phyloP scores from a whole-genome alignment of 2,113 vertebrate genomes.

The Lagopus leucura region DNA sequence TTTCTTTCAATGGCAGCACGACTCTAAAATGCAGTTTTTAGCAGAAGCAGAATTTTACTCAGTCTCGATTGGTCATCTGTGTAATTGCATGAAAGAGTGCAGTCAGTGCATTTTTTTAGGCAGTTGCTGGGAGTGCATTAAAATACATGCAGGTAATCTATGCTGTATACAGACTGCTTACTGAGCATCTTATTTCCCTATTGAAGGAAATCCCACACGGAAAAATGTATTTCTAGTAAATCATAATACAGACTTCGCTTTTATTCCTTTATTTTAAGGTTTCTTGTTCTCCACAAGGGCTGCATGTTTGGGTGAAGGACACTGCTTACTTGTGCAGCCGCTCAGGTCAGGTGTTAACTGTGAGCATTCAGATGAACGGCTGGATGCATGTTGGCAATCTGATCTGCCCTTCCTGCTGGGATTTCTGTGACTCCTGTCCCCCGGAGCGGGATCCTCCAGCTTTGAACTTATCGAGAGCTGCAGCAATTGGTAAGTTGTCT shows the following conservation, averaged over 20 bases:
- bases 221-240: neutral
- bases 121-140: neutral
- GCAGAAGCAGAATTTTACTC: neutral
- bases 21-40: neutral
- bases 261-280: constrained; percentile 75
- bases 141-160: neutral
- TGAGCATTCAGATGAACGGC: constrained; percentile 85
- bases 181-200: neutral
- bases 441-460: constrained; percentile 84
- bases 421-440: constrained; percentile 90
- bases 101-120: neutral
- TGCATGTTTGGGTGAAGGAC: constrained; percentile 88
- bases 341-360: constrained; percentile 84
- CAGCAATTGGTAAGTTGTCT: constrained; percentile 82
- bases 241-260: neutral
- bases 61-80: neutral
- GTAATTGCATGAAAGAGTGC: neutral
- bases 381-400: constrained; percentile 93
- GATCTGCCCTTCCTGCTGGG: constrained; percentile 88
- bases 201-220: neutral
- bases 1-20: neutral
- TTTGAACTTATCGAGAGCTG: constrained; percentile 81
- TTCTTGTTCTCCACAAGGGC: constrained; percentile 85
- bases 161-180: neutral
- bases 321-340: constrained; percentile 81